A percentile compares a stretch with the other conserved stretches of the same genome.
Conservation (phyloP, 2,888 invertebrate species). For the Tenthredo scrophulariae region DNA sequence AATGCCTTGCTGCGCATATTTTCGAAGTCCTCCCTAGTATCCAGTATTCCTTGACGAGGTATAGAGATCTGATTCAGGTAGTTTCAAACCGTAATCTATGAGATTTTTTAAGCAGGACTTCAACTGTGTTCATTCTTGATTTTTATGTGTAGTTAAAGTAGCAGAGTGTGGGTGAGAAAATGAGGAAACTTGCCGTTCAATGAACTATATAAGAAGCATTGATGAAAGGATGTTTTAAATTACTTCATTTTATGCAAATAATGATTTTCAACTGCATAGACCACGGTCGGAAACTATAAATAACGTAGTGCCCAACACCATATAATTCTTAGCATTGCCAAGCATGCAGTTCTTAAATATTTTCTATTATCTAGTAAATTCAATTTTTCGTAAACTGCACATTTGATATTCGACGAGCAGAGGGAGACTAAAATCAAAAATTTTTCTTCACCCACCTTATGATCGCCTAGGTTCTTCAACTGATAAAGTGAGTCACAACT, state of each 20-base stretch:
- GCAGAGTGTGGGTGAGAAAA: neutral
- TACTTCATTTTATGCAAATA: neutral
- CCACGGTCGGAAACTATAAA: conserved; percentile 10
- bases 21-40: conserved; percentile 38
- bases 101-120: neutral
- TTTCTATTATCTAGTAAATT: conserved; percentile 56
- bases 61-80: conserved; percentile 32
- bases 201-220: neutral
- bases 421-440: conserved; percentile 64
- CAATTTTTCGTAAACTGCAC: conserved; percentile 64
- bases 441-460: conserved; percentile 74
- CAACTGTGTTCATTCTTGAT: neutral
- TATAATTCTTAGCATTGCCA: conserved; percentile 71
- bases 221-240: neutral
- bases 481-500: conserved; percentile 47
- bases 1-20: conserved; percentile 17
- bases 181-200: neutral
- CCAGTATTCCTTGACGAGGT: conserved; percentile 38
- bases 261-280: conserved; percentile 24
- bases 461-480: conserved; percentile 63
- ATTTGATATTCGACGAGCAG: conserved; percentile 59
- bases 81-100: conserved; percentile 42
- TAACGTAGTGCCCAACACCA: conserved; percentile 70
- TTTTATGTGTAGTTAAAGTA: neutral
- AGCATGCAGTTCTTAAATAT: conserved; percentile 72